Evolutionary conservation across 1,140 invertebrate genomes (phyloP), one percentile per base, ranked within the genome.

Genomic region (Pseudomyrmex flavicornis): DNA sequence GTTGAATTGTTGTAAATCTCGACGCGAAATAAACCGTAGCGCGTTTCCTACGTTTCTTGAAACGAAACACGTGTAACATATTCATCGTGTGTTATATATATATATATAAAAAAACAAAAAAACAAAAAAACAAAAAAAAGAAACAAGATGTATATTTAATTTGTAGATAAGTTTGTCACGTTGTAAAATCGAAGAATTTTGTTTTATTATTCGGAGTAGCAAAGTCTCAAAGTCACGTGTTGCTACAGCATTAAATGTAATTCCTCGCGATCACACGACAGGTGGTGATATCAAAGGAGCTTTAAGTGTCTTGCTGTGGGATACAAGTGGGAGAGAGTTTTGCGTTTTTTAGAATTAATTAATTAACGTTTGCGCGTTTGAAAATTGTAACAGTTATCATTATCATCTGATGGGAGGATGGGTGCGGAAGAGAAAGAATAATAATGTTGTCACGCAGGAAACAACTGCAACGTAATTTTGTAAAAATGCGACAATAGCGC

Each of bases 301-400:
- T 86, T 87, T 77, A 58, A 59, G 74, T 82, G 86, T 90, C 79
- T 83, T 75, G 85, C 35, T 35, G 74, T 73, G 76, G 65, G 48
- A 58, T 52, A 56, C n/a, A 56, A 70, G 26, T 26, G 26, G 26
- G 26, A 26, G 26, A 26, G 68, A 35, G 35, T 35, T 83, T 76
- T 61, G 15, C 66, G 44, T 66, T 87, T 70, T 66, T 87, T 70
- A 70, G 59, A 35, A 12, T 52, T 44, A 50, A 46, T 72, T 54
- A 58, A 75, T 35, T 35, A 35, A 35, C 35, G 70, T 63, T 74
- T 50, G 13, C 26, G 85, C 17, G 12, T 59, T 22, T 22, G 56
- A 54, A 79, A 54, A 62, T 20, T 74, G 48, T 74, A 75, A 87
- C 56, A 84, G 50, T 82, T 68, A 82, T 58, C 46, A 80, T 35